These are phyloP conservation scores for Torymus texanus DNA, from an alignment of 2,888 invertebrate genomes.

Conservation along the genomic window DNA sequence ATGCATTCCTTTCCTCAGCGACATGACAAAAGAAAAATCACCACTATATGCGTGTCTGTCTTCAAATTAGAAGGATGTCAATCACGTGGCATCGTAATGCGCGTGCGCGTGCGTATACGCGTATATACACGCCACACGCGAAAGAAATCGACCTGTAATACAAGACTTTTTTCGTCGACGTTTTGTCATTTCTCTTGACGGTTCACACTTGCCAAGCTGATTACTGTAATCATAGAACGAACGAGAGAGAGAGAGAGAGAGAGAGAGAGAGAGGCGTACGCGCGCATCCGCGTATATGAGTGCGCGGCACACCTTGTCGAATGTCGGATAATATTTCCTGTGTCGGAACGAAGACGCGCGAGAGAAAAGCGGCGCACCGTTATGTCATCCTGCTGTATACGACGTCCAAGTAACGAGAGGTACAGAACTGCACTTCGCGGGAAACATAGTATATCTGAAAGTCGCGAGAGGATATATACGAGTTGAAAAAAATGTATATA, in stretches of 20 bases:
- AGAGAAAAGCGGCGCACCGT: conserved; percentile 56
- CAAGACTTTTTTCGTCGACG: not conserved
- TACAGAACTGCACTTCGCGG: no score
- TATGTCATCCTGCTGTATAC: conserved; percentile 60
- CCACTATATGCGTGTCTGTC: not conserved
- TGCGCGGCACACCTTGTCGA: conserved; percentile 55
- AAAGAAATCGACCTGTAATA: conserved; percentile 1
- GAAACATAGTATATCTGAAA: no score
- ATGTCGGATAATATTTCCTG: conserved; percentile 62
- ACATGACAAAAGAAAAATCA: conserved; percentile 13
- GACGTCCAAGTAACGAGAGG: no score
- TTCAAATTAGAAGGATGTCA: conserved; percentile 50
- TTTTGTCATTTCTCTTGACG: conserved; percentile 46
- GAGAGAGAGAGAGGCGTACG: no score
- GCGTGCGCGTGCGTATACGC: no score
- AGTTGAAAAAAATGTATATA: no score
- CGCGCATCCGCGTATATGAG: conserved; percentile 18
- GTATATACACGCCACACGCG: not conserved
- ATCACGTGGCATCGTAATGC: conserved; percentile 26
- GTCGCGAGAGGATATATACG: no score
- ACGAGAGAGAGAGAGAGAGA: not conserved
- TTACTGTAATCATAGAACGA: conserved; percentile 42
- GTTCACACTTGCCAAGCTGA: conserved; percentile 43
- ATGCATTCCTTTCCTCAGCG: not conserved
- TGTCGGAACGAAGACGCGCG: conserved; percentile 43